Base-by-base conservation (phyloP, 2,113 vertebrate species). In the Nothobranchius kuhntae region DNA sequence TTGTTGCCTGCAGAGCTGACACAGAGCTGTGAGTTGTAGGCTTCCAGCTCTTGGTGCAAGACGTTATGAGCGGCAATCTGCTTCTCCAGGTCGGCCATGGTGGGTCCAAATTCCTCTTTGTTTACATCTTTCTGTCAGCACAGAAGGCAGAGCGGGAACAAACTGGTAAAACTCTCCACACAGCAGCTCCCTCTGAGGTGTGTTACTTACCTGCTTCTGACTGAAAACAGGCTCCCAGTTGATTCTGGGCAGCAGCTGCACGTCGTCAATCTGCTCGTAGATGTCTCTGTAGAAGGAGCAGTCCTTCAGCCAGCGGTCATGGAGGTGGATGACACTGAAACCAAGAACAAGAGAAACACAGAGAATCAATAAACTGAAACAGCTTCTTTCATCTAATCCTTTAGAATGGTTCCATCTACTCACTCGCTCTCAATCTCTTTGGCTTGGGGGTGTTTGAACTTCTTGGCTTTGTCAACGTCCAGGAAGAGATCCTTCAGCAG, bases 11-110 rank as follows among this genome's bases (percentile, higher is more conserved):
- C 86, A 3, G 86, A 90, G 63, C 82, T 86, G 35, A 84, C 52
- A 7, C 78, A 88, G 13, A 99, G 92, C 87, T 97, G 95, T 0
- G 95, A 89, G 73, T 85, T 95, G 0, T 98, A 99, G 52, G 94
- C 91, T 44, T 99, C 97, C 0, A 99, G 89, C 89, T 98, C 94
- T 64, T 95, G 97, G 91, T 98, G 95, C 36, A 97, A 76, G 66
- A 99, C 94, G 90, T 98, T 98, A 84, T 99, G 96, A 62, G 95
- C 89, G 0, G 97, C 98, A 0, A 98, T 89, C 90, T 99, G 98
- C 85, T 94, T 96, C 77, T 99, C 95, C 91, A 99, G 89, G 70
- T 98, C 96, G 0, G 84, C 77, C 90, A 97, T 78, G 51, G 89
- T 88, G 0, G 96, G 95, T n/a, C 97, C 97, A 0, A 93, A 98